A percentile compares a stretch with the other conserved stretches of the same genome.
These are phyloP conservation scores for Eristalis arbustorum DNA, from an alignment of 2,888 invertebrate species.

Conservation along the genomic window DNA sequence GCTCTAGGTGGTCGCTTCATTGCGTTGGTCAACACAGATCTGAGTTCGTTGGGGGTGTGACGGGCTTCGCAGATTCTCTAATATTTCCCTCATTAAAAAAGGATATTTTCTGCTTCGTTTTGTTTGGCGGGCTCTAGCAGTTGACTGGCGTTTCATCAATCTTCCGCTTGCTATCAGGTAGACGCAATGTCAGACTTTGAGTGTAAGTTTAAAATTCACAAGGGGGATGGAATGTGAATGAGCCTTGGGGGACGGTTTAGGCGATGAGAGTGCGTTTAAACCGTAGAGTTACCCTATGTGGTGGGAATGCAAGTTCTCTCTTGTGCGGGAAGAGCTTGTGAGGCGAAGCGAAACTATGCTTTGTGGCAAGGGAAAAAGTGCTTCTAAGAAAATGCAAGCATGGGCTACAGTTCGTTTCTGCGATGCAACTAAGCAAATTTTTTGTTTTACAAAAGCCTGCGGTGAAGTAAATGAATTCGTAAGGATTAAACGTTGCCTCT, in stretches of 20 bases:
- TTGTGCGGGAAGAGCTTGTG: too few species aligned
- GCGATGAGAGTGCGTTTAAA: neutral
- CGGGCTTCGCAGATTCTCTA: neutral
- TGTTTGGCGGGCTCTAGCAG: neutral
- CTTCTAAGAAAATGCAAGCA: too few species aligned
- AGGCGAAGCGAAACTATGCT: too few species aligned
- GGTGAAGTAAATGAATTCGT: too few species aligned
- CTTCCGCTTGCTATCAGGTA: neutral
- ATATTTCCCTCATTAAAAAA: neutral
- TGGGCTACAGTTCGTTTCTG: too few species aligned
- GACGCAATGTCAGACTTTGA: neutral
- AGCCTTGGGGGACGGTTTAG: neutral
- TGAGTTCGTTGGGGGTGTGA: neutral
- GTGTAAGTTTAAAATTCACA: neutral
- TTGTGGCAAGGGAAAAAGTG: too few species aligned
- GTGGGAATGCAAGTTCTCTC: too few species aligned
- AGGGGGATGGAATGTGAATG: neutral
- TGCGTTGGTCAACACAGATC: neutral
- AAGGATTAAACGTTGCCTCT: too few species aligned
- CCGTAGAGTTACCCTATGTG: too few species aligned
- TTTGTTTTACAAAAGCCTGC: too few species aligned
- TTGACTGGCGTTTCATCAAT: constrained; percentile 12
- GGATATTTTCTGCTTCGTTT: neutral
- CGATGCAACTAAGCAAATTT: too few species aligned
- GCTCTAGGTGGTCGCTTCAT: neutral